These are phyloP conservation scores for Leptinotarsa defecta DNA, from an alignment of 1,140 invertebrate genomes.

Conservation along the genomic window DNA sequence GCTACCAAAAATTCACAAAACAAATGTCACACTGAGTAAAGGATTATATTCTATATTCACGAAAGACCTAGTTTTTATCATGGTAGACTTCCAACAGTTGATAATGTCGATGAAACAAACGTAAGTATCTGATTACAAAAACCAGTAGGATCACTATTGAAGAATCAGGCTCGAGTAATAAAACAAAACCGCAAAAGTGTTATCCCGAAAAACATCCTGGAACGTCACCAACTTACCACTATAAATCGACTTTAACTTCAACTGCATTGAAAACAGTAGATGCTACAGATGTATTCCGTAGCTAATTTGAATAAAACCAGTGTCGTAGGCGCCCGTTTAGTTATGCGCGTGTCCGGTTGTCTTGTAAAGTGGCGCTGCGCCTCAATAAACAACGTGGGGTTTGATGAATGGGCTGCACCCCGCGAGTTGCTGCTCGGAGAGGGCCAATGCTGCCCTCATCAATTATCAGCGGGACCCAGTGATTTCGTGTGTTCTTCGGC, in stretches of 20 bases:
- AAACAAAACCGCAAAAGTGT: neutral
- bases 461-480: slow-evolving; percentile 36
- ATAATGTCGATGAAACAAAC: no score
- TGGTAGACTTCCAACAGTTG: no score
- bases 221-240: neutral
- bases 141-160: no score
- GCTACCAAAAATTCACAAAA: no score
- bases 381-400: slow-evolving; percentile 46
- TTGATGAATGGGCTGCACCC: slow-evolving; percentile 39
- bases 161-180: neutral
- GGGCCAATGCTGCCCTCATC: slow-evolving; percentile 33
- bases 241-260: neutral
- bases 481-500: slow-evolving; percentile 15
- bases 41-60: no score
- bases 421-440: slow-evolving; percentile 15
- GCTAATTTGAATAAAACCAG: slow-evolving; percentile 50
- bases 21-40: no score
- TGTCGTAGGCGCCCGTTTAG: slow-evolving; percentile 48
- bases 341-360: slow-evolving; percentile 46
- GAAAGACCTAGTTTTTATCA: no score
- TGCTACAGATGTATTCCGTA: slow-evolving; percentile 43
- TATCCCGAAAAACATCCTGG: neutral
- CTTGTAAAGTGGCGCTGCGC: slow-evolving; percentile 46
- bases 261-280: slow-evolving; percentile 34
- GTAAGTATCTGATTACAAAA: no score